phyloP scores from a whole-genome alignment of 2,888 invertebrate species.

The Auanema freiburgensis region DNA sequence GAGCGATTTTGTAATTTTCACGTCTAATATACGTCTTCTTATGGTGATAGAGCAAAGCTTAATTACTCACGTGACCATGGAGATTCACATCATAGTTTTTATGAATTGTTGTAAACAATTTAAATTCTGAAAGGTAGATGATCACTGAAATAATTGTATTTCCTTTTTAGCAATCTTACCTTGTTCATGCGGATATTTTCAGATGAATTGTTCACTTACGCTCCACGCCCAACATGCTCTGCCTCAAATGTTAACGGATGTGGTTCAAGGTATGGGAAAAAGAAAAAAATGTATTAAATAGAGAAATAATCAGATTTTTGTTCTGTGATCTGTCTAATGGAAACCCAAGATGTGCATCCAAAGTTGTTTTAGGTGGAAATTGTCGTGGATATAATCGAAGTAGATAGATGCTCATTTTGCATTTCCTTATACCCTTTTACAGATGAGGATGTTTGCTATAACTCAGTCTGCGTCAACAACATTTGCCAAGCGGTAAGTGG shows the following conservation, averaged over 20 bases:
- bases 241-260: conserved; percentile 3
- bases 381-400: background rate
- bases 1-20: no score
- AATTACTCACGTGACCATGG: no score
- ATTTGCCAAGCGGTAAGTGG: no score
- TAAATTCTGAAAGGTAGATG: no score
- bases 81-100: no score
- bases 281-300: background rate
- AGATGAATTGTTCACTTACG: conserved; percentile 2
- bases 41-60: no score
- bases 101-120: no score
- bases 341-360: conserved; percentile 5
- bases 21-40: no score
- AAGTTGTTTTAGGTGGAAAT: background rate
- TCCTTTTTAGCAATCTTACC: background rate
- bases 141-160: background rate
- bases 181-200: background rate
- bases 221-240: conserved; percentile 2
- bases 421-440: background rate
- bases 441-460: no score
- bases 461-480: no score
- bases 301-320: background rate
- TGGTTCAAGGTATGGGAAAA: conserved; percentile 2
- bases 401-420: background rate
- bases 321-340: conserved; percentile 10